Evolutionary conservation across 1,140 invertebrate genomes (phyloP).

Genomic region (Hycleus cichorii): DNA sequence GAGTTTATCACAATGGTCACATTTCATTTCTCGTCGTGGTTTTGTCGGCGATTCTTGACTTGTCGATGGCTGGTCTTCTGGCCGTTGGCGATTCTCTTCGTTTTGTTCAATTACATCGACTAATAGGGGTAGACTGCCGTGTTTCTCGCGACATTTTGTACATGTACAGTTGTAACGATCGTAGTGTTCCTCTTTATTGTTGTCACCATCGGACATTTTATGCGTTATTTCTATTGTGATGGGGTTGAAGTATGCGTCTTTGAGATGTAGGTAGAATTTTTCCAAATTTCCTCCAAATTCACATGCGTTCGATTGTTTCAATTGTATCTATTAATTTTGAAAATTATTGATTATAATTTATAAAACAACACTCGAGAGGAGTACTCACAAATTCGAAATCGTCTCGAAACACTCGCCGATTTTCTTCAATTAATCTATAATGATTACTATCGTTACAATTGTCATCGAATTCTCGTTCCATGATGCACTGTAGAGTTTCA

Average conservation of each 20-base stretch:
- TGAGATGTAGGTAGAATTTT: not conserved
- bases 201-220: not conserved
- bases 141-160: slow-evolving; percentile 7
- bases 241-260: not conserved
- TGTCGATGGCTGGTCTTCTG: slow-evolving; percentile 2
- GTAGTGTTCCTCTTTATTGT: not conserved
- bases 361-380: not conserved
- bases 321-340: too few relatives aligned
- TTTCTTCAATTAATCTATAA: not conserved
- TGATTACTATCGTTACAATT: slow-evolving; percentile 7
- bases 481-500: slow-evolving; percentile 10
- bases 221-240: too few relatives aligned
- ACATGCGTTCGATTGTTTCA: too few relatives aligned
- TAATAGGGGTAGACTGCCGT: slow-evolving; percentile 10
- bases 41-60: slow-evolving; percentile 6
- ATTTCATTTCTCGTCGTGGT: slow-evolving; percentile 16
- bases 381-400: slow-evolving; percentile 3
- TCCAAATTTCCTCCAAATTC: not conserved
- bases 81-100: not conserved
- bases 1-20: slow-evolving; percentile 32
- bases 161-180: slow-evolving; percentile 11
- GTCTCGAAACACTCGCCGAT: slow-evolving; percentile 3
- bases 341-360: too few relatives aligned
- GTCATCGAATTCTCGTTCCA: slow-evolving; percentile 5
- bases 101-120: slow-evolving; percentile 16